Conservation (phyloP, 2,888 invertebrate genomes). For the Nephrocerus scutellatus region DNA sequence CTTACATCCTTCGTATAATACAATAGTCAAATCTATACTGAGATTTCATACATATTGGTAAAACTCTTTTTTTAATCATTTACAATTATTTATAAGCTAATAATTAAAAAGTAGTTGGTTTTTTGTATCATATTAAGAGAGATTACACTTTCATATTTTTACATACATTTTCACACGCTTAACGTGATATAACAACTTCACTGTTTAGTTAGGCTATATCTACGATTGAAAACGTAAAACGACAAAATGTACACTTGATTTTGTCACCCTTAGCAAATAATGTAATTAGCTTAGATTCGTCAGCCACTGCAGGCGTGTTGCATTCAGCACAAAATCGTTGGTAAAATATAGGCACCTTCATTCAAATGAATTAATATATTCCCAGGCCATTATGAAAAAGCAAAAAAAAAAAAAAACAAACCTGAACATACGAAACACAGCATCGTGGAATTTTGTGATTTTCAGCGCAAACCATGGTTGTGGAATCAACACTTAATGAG, state of each 20-base stretch:
- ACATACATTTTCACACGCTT: no score
- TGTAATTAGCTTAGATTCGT: slow-evolving; percentile 27
- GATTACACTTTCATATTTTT: no score
- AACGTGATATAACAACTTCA: no score
- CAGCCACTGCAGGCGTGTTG: slow-evolving; percentile 25
- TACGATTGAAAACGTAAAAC: slow-evolving; percentile 20
- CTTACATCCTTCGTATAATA: no score
- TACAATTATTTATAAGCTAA: no score
- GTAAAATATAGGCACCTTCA: slow-evolving; percentile 28
- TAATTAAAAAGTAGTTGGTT: no score
- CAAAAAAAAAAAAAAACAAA: slow-evolving; percentile 15
- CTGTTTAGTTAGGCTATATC: no score
- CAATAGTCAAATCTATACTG: no score
- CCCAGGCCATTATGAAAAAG: neutral
- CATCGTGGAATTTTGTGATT: slow-evolving; percentile 31
- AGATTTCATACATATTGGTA: no score
- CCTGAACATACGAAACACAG: slow-evolving; percentile 34
- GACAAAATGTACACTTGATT: slow-evolving; percentile 30
- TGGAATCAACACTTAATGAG: slow-evolving; percentile 15
- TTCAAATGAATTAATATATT: slow-evolving; percentile 4
- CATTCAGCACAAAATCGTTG: slow-evolving; percentile 35
- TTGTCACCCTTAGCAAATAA: slow-evolving; percentile 27
- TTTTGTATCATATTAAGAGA: no score
- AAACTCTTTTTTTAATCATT: no score
- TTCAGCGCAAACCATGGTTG: slow-evolving; percentile 22